phyloP scores from a whole-genome alignment of 2,888 invertebrate genomes.

The Adineta ricciae region DNA sequence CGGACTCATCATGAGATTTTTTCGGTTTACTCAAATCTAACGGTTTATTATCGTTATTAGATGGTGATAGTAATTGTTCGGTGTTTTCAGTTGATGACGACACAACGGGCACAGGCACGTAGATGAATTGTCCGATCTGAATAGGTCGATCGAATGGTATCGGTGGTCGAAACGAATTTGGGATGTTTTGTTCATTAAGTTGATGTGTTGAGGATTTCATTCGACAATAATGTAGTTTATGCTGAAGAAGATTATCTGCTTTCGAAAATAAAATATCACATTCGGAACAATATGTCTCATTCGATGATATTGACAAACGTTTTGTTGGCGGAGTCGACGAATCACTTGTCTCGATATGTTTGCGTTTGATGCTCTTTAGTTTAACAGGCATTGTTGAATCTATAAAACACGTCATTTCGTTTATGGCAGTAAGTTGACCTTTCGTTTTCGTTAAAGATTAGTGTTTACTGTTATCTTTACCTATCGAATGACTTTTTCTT shows the following conservation, averaged over 20 bases:
- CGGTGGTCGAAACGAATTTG: background rate
- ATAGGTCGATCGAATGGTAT: background rate
- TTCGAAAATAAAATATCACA: constrained; percentile 21
- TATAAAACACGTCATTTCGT: background rate
- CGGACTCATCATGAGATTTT: background rate
- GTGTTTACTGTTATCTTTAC: background rate
- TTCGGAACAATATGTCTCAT: background rate
- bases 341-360: background rate
- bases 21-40: constrained; percentile 14
- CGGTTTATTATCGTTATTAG: background rate
- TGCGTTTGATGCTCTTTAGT: background rate
- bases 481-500: background rate
- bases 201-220: constrained; percentile 6
- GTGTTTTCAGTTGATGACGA: background rate
- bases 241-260: constrained; percentile 2
- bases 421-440: background rate
- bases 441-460: no score
- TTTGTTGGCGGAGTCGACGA: background rate
- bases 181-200: background rate
- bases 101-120: background rate
- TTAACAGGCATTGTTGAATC: background rate
- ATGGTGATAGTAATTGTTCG: background rate
- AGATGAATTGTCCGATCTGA: background rate
- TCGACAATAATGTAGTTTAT: constrained; percentile 8
- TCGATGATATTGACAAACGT: background rate